phyloP scores from a whole-genome alignment of 1,140 invertebrate genomes.

The Palaemon carinicauda region DNA sequence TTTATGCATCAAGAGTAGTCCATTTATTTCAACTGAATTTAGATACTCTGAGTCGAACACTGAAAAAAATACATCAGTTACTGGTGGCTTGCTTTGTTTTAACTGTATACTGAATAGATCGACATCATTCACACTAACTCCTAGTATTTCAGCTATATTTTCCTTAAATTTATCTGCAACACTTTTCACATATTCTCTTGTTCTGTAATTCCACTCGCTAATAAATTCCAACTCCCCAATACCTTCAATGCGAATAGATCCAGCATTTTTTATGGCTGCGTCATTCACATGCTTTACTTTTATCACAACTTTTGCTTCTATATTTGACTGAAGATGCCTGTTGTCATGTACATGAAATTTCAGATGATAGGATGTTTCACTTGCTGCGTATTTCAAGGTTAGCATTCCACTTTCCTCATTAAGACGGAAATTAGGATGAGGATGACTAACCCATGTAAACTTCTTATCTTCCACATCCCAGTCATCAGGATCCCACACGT shows the following conservation, averaged over 20 bases:
- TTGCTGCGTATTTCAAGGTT: constrained; percentile 89
- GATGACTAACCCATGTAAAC: constrained; percentile 88
- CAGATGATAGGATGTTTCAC: constrained; percentile 82
- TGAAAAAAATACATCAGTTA: constrained; percentile 92
- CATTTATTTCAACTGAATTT: constrained; percentile 91
- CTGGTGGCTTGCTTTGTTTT: constrained; percentile 82
- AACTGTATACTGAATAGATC: constrained; percentile 95
- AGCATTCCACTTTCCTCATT: constrained; percentile 94
- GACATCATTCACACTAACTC: constrained; percentile 86
- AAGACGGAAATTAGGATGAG: constrained; percentile 81
- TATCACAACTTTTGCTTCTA: constrained; percentile 85
- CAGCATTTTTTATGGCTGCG: constrained; percentile 94
- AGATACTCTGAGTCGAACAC: constrained; percentile 96
- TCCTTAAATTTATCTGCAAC: constrained; percentile 89
- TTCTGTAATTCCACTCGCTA: constrained; percentile 90
- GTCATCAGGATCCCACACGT: constrained; percentile 95
- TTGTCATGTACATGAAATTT: constrained; percentile 93
- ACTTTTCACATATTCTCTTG: constrained; percentile 82
- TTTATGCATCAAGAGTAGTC: constrained; percentile 87
- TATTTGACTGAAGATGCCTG: constrained; percentile 82
- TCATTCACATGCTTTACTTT: constrained; percentile 92
- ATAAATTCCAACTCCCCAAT: constrained; percentile 97
- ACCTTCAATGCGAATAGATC: constrained; percentile 91
- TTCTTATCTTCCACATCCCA: constrained; percentile 98
- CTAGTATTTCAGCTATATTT: constrained; percentile 78